Conservation (phyloP, 2,113 vertebrate genomes). For the western clawed frog (Xenopus tropicalis) region UCB_Xtro_10.0 CM004445.2:92344001-92344500, state of each 20-base stretch:
- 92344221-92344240: constrained; percentile 81
- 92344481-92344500: constrained; percentile 95
- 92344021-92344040: too few relatives aligned
- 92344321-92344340: constrained; percentile 90
- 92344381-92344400: neutral
- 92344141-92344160: too few relatives aligned
- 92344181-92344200: too few relatives aligned
- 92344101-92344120: too few relatives aligned
- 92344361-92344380: constrained; percentile 73
- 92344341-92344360: constrained; percentile 77
- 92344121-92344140: too few relatives aligned
- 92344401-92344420: neutral
- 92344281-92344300: constrained; percentile 92
- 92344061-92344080: too few relatives aligned
- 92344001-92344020: too few relatives aligned
- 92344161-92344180: too few relatives aligned
- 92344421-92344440: neutral
- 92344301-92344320: constrained; percentile 94
- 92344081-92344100: too few relatives aligned
- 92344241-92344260: constrained; percentile 75
- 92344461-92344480: constrained; percentile 88
- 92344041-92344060: too few relatives aligned
- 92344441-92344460: constrained; percentile 79
- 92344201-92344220: neutral
- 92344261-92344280: constrained; percentile 86